Conservation (phyloP, 2,797 vertebrate species). For the Morus bassanus region DNA sequence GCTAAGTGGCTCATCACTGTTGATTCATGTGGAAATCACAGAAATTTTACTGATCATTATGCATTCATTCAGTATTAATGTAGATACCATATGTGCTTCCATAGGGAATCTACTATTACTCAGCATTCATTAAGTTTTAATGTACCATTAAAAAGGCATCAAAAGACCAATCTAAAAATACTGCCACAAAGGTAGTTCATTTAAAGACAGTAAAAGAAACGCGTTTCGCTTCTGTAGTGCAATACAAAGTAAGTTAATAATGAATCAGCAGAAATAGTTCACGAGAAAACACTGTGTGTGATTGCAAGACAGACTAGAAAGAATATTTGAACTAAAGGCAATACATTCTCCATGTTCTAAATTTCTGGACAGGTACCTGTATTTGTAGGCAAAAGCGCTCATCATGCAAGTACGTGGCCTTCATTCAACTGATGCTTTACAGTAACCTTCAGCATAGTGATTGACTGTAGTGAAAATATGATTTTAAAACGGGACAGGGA, state of each 20-base stretch:
- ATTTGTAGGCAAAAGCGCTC: not conserved
- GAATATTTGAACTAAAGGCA: not conserved
- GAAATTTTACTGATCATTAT: constrained; percentile 58
- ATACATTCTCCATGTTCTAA: not conserved
- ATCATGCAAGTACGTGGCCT: not conserved
- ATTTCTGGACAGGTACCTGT: not conserved
- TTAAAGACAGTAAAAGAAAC: constrained; percentile 15
- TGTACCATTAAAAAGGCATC: constrained; percentile 60
- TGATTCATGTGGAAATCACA: constrained; percentile 69
- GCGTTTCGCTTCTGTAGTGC: not conserved
- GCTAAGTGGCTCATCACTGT: constrained; percentile 54
- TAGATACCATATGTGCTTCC: constrained; percentile 43
- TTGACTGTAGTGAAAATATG: not conserved
- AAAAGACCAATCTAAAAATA: constrained; percentile 49
- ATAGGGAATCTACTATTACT: constrained; percentile 39
- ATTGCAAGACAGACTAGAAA: not conserved
- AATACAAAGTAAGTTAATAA: constrained; percentile 19
- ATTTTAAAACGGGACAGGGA: not conserved
- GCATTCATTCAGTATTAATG: constrained; percentile 60
- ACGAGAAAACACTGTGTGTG: not conserved
- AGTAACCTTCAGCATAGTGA: not conserved
- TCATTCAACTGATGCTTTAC: not conserved
- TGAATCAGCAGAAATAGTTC: constrained; percentile 36
- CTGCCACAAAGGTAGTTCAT: constrained; percentile 12
- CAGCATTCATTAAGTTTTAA: constrained; percentile 62